Base-by-base conservation (phyloP, 2,888 invertebrate species). In the Tillus elongatus region DNA sequence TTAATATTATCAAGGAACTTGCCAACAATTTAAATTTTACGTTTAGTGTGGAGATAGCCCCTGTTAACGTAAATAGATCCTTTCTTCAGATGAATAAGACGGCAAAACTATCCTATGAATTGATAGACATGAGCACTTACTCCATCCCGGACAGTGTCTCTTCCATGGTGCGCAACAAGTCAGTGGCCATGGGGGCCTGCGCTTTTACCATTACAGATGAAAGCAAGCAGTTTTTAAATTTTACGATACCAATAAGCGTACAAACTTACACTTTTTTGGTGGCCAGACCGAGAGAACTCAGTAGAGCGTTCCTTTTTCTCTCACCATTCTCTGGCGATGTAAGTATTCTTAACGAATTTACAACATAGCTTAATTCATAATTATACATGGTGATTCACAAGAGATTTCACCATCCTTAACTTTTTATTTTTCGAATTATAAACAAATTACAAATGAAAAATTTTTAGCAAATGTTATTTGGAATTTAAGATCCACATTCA, bases 191-290 rank as follows among this genome's bases (percentile, higher is more conserved):
- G 39, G 78, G 70, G 1, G 79, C 77, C 1, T 74, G 73, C 37
- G 77, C 73, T 2, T 71, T 75, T 46, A 75, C 75, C 2, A 62
- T 75, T 2, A 73, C 70, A 2, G 68, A 71, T 28, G 63, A 68
- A 24, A 61, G 69, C 15, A 67, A 70, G 48, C 43, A 41, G 2
- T 29, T 72, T 3, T 74, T 88, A 26, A 87, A 89, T 62, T 91
- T 84, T 57, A 89, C 90, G 0, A 66, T 70, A 14, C 76, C 87
- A 0, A 75, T 91, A 33, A 86, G 82, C 54, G 74, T 79, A 1
- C 87, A 90, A 57, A 71, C 80, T 0, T 88, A 90, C 53, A 74
- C 82, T 0, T 82, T 91, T 57, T 68, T 92, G 45, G 77, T 83
- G 1, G 76, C 86, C 0, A 74, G 84, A 14, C 90, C 91, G 0